A percentile compares a stretch with the other conserved stretches of the same genome.
These are phyloP conservation scores for Cydia strobilella DNA, from an alignment of 1,140 invertebrate genomes.

Conservation along the genomic window DNA sequence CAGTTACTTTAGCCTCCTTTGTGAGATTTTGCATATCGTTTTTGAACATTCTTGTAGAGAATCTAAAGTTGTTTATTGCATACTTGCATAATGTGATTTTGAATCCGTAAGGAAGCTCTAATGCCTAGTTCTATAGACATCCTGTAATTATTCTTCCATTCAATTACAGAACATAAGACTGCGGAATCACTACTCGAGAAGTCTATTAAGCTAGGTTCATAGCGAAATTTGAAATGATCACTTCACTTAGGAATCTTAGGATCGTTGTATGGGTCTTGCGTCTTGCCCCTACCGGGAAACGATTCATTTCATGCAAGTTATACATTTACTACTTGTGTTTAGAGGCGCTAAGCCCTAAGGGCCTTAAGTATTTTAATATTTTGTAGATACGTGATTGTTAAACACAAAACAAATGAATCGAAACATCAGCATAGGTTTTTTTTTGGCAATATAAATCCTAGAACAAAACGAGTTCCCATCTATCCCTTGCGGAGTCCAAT, in stretches of 20 bases:
- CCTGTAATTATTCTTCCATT: constrained; percentile 1
- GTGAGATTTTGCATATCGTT: background rate
- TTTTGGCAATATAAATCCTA: too few species aligned
- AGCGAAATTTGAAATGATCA: constrained; percentile 5
- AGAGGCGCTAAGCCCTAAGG: too few species aligned
- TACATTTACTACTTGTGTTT: background rate
- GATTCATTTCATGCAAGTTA: background rate
- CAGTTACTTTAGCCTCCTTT: background rate
- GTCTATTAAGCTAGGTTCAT: background rate
- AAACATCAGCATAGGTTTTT: too few species aligned
- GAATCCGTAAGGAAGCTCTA: background rate
- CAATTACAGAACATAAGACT: constrained; percentile 19
- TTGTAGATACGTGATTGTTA: too few species aligned
- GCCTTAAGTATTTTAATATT: too few species aligned
- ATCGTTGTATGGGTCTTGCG: background rate
- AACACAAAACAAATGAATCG: too few species aligned
- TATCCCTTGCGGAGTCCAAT: too few species aligned
- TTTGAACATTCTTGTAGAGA: background rate
- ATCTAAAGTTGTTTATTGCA: background rate
- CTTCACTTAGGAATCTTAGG: too few species aligned
- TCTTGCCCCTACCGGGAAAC: background rate
- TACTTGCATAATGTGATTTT: background rate
- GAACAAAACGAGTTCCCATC: too few species aligned
- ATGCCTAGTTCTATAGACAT: constrained; percentile 14
- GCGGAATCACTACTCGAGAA: background rate